phyloP scores from a whole-genome alignment of 2,797 vertebrate species.

The Luscinia luscinia region DNA sequence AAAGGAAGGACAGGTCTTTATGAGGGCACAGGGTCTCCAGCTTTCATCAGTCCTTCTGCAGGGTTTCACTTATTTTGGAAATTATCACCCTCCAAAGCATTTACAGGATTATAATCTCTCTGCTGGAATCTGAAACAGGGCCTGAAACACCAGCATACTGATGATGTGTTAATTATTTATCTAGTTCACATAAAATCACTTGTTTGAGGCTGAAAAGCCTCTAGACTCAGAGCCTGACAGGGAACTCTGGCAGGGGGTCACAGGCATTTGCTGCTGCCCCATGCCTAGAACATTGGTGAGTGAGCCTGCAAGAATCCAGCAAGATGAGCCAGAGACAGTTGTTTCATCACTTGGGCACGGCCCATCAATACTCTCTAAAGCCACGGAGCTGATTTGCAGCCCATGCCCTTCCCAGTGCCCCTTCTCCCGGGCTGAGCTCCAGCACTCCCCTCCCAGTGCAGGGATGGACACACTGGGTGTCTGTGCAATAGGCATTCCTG shows the following conservation, averaged over 20 bases:
- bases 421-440: neutral
- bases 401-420: neutral
- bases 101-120: neutral
- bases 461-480: too few relatives aligned
- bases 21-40: neutral
- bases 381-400: accelerated
- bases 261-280: neutral
- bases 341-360: accelerated
- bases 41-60: accelerated
- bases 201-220: neutral
- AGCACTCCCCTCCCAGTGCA: accelerated
- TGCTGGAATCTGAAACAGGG: neutral
- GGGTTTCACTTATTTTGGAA: neutral
- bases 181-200: neutral
- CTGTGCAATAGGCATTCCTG: accelerated
- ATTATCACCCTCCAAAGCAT: neutral
- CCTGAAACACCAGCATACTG: neutral
- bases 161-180: neutral
- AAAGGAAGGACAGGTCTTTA: neutral
- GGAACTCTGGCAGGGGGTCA: neutral
- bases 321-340: neutral
- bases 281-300: accelerated
- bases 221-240: neutral
- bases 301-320: accelerated
- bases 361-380: accelerated